Conservation (phyloP, 37 sponge, comb jelly and placozoan species). For the Axinella damicornis region DNA sequence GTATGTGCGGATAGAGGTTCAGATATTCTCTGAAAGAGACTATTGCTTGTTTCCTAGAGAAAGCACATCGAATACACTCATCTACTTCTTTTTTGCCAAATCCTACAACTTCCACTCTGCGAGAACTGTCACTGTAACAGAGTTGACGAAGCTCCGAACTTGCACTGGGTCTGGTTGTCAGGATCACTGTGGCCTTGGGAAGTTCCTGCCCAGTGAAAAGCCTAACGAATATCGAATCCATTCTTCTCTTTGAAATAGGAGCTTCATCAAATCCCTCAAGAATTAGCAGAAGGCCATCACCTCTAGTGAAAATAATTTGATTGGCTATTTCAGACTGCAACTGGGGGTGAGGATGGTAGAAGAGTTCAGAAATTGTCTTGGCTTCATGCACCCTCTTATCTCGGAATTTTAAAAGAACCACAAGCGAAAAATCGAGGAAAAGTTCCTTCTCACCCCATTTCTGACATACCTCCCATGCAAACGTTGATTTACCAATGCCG, state of each 20-base stretch:
- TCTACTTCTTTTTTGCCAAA: not conserved
- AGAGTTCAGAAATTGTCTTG: not conserved
- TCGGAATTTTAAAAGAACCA: slow-evolving; percentile 13
- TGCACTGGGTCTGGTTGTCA: slow-evolving; percentile 45
- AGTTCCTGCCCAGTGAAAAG: slow-evolving; percentile 8
- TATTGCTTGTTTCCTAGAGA: not conserved
- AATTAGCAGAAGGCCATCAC: slow-evolving; percentile 7
- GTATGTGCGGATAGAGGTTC: slow-evolving; percentile 2
- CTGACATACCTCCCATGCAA: slow-evolving; percentile 29
- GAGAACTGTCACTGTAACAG: too few relatives aligned
- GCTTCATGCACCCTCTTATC: slow-evolving; percentile 31
- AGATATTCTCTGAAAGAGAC: slow-evolving; percentile 5
- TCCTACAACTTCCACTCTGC: too few relatives aligned
- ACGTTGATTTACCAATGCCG: slow-evolving; percentile 43
- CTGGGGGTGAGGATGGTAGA: not conserved
- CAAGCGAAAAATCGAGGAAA: not conserved
- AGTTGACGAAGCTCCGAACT: too few relatives aligned
- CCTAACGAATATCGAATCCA: slow-evolving; percentile 4
- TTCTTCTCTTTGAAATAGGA: not conserved
- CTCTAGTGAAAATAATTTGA: not conserved
- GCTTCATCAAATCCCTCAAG: slow-evolving; percentile 54
- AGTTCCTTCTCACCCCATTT: not conserved
- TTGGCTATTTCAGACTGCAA: not conserved
- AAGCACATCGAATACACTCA: not conserved
- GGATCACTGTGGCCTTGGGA: slow-evolving; percentile 4